These are phyloP conservation scores for Helleia helle DNA, from an alignment of 2,888 invertebrate genomes.

Conservation along the genomic window DNA sequence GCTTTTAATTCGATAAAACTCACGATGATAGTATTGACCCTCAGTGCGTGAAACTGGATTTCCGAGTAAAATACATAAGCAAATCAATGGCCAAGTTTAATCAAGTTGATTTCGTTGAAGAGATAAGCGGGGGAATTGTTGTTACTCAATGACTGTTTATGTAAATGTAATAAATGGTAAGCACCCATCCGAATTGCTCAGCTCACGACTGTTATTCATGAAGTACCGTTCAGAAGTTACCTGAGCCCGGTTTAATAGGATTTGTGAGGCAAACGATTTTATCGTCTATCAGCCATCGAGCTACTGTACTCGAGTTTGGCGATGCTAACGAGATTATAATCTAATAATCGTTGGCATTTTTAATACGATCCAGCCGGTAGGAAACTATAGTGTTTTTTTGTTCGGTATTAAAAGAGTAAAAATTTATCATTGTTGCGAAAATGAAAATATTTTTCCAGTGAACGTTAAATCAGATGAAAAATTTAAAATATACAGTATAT, in stretches of 20 bases:
- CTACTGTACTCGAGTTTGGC: slow-evolving; percentile 14
- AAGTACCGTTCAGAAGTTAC: neutral
- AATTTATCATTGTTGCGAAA: no score
- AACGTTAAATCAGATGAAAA: no score
- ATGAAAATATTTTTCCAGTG: no score
- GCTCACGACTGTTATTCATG: neutral
- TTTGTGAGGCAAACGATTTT: slow-evolving; percentile 1
- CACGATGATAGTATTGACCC: no score
- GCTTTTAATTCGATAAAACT: no score
- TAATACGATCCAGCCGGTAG: slow-evolving; percentile 11
- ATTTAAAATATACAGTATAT: no score
- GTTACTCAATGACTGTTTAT: neutral
- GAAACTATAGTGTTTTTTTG: slow-evolving; percentile 2
- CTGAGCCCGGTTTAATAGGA: slow-evolving; percentile 1
- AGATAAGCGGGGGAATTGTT: no score
- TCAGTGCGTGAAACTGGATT: no score
- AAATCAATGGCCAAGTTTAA: no score
- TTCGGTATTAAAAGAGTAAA: no score
- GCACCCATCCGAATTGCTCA: neutral
- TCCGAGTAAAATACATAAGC: no score
- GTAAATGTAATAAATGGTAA: neutral
- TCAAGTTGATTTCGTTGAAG: no score
- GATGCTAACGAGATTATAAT: slow-evolving; percentile 21
- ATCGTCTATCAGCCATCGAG: neutral
- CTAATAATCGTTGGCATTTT: slow-evolving; percentile 15